Evolutionary conservation across 1,140 invertebrate genomes (phyloP).

Genomic region (Pachyrhynchus sulphureomaculatus): DNA sequence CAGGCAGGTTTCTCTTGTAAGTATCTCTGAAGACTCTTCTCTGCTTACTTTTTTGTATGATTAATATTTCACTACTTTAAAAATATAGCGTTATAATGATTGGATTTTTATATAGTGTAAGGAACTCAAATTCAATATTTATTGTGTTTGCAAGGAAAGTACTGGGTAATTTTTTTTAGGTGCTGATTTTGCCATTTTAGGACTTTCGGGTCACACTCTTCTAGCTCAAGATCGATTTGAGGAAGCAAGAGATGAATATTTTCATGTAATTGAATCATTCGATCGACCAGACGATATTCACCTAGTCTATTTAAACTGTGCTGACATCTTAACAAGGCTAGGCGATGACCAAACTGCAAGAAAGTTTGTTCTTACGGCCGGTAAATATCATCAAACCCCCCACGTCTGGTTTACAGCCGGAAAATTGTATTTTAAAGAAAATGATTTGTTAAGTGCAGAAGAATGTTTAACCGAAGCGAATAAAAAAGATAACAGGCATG

Average conservation of each 20-base stretch:
- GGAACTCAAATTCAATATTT: too few species aligned
- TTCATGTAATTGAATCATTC: constrained; percentile 37
- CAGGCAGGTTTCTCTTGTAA: too few species aligned
- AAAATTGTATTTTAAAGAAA: constrained; percentile 40
- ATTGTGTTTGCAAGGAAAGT: too few species aligned
- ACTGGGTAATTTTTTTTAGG: constrained; percentile 24
- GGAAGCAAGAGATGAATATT: constrained; percentile 41
- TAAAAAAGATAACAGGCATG: constrained; percentile 39
- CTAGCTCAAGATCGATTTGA: constrained; percentile 30
- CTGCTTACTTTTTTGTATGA: too few species aligned
- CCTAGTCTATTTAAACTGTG: constrained; percentile 38
- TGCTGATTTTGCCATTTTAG: constrained; percentile 38
- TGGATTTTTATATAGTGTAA: too few species aligned
- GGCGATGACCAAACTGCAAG: constrained; percentile 39
- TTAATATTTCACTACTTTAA: too few species aligned
- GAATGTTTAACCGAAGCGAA: constrained; percentile 46
- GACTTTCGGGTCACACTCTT: constrained; percentile 41
- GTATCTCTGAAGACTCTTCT: too few species aligned
- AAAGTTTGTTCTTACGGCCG: constrained; percentile 41
- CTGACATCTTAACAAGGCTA: constrained; percentile 28
- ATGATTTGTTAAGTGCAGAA: constrained; percentile 45
- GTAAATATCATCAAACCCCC: constrained; percentile 44
- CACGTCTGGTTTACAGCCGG: constrained; percentile 45
- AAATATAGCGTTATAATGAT: too few species aligned
- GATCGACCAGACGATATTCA: constrained; percentile 44